These are phyloP conservation scores for Lamprologus tigripictilis DNA, from an alignment of 2,113 vertebrate genomes.

Conservation along the genomic window DNA sequence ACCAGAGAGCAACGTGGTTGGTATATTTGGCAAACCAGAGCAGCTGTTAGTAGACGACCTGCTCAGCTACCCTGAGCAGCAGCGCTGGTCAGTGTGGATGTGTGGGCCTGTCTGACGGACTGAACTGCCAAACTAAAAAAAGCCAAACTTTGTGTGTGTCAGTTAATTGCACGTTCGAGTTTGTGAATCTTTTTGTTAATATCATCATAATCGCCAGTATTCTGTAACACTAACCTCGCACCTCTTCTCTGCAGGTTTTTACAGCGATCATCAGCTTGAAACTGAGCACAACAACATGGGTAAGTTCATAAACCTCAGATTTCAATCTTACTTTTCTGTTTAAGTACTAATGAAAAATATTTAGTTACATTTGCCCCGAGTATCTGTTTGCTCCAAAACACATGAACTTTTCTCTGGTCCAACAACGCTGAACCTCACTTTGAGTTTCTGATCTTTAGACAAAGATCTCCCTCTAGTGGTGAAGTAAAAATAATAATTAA, in stretches of 20 bases:
- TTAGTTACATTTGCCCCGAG: not conserved
- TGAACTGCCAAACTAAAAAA: not conserved
- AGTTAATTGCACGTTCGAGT: accelerated
- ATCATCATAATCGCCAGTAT: accelerated
- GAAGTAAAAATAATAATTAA: not conserved
- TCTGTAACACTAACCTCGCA: not conserved
- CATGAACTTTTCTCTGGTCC: not conserved
- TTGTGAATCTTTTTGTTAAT: not conserved
- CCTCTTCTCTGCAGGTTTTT: constrained; percentile 68
- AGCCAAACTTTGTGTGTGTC: not conserved
- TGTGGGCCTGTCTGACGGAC: accelerated
- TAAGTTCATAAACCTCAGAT: constrained; percentile 30
- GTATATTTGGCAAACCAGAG: not conserved
- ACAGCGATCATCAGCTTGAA: constrained; percentile 67
- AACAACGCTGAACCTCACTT: not conserved
- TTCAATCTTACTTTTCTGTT: not conserved
- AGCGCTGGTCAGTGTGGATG: not conserved
- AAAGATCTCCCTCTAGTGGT: constrained; percentile 34
- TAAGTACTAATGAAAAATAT: not conserved
- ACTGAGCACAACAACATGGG: constrained; percentile 64
- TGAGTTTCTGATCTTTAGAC: not conserved
- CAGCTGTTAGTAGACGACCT: not conserved
- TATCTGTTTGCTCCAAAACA: not conserved
- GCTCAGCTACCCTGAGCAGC: accelerated
- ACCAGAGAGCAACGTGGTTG: not conserved